A percentile compares a stretch with the other conserved stretches of the same genome.
Conservation (phyloP, 2,113 vertebrate genomes). For the Coptodon rendalli region DNA sequence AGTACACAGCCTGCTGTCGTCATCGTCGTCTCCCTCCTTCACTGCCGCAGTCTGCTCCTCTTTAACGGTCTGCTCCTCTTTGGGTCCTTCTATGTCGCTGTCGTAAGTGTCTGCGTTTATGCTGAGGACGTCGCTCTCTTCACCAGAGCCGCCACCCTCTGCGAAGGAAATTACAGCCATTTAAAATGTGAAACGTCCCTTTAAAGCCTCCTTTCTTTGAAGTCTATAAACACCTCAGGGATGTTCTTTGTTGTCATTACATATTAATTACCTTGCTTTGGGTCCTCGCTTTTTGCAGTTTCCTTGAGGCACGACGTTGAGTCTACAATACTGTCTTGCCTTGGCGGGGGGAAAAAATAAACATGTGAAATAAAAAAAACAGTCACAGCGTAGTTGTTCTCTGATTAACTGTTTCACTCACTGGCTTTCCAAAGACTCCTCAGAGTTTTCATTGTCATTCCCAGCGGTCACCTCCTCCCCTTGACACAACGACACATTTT, state of each 20-base stretch:
- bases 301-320: slow-evolving; percentile 82
- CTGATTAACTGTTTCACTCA: slow-evolving; percentile 16
- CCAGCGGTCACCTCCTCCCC: slow-evolving; percentile 46
- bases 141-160: slow-evolving; percentile 78
- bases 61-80: slow-evolving; percentile 75
- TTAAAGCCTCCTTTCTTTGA: background rate
- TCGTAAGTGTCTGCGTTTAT: slow-evolving; percentile 95
- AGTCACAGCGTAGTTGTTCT: background rate
- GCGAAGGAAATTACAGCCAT: slow-evolving; percentile 26
- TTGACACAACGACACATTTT: background rate
- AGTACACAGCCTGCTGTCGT: background rate
- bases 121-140: slow-evolving; percentile 94
- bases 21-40: background rate
- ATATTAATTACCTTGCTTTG: slow-evolving; percentile 79
- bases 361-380: background rate
- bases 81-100: slow-evolving; percentile 91
- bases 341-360: slow-evolving; percentile 27
- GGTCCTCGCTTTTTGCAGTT: slow-evolving; percentile 71
- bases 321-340: slow-evolving; percentile 84
- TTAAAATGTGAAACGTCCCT: background rate
- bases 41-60: background rate
- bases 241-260: background rate
- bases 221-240: background rate
- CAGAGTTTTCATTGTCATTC: background rate
- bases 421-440: slow-evolving; percentile 38